Evolutionary conservation across 2,113 vertebrate species (phyloP).

Genomic region (Nycticebus coucang): DNA sequence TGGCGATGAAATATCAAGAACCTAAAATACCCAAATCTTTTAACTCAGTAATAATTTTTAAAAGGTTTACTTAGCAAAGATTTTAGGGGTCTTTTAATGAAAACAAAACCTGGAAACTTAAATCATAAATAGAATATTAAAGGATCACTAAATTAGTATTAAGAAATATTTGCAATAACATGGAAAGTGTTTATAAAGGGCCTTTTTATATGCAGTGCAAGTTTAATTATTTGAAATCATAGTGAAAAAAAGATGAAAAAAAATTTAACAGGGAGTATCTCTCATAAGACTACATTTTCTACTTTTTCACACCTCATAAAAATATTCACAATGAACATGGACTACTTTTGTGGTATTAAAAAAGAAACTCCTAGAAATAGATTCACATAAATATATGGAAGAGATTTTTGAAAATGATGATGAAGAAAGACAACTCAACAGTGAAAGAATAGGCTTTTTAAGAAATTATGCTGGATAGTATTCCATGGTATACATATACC

Average conservation of each 20-base stretch:
- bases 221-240: neutral
- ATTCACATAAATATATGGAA: neutral
- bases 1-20: neutral
- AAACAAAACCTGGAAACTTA: neutral
- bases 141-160: slow-evolving; percentile 5
- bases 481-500: no score
- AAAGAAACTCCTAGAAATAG: neutral
- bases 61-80: neutral
- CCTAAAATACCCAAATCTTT: neutral
- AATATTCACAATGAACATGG: neutral
- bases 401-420: neutral
- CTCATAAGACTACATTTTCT: slow-evolving; percentile 23
- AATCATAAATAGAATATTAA: neutral
- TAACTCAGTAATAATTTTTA: neutral
- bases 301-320: neutral
- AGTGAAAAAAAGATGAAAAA: neutral
- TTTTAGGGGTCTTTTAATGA: neutral
- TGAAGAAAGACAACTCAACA: neutral
- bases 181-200: neutral
- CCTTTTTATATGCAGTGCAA: neutral
- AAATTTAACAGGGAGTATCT: neutral
- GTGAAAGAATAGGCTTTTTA: neutral
- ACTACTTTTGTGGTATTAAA: neutral
- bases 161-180: neutral
- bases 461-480: neutral